Conservation (phyloP, 1,140 invertebrate genomes). For the Drosophila burlai region DNA sequence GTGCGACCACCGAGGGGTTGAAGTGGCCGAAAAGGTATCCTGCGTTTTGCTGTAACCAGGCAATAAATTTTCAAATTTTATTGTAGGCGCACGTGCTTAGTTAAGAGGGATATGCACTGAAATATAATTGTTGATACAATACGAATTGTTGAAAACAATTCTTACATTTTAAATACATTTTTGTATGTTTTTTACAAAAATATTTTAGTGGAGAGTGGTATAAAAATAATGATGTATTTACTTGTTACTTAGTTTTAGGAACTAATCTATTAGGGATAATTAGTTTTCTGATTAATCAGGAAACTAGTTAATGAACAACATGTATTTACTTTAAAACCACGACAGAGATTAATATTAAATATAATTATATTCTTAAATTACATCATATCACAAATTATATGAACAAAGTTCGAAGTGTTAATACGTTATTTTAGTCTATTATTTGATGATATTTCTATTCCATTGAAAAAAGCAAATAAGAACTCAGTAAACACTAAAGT, state of each 20-base stretch:
- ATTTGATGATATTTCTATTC: neutral
- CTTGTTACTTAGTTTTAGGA: too few relatives aligned
- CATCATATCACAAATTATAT: too few relatives aligned
- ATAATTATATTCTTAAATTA: too few relatives aligned
- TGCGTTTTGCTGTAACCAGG: constrained; percentile 26
- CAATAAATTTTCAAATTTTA: constrained; percentile 71
- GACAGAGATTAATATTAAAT: too few relatives aligned
- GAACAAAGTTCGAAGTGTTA: too few relatives aligned
- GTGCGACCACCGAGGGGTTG: constrained; percentile 20
- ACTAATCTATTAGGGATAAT: too few relatives aligned
- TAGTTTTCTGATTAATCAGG: too few relatives aligned
- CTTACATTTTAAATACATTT: neutral
- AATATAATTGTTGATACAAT: constrained; percentile 1
- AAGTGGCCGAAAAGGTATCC: constrained; percentile 44
- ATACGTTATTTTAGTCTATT: neutral
- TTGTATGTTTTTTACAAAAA: neutral
- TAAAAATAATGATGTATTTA: too few relatives aligned
- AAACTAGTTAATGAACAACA: too few relatives aligned
- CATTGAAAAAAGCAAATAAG: neutral
- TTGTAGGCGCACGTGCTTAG: constrained; percentile 64
- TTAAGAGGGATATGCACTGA: constrained; percentile 2
- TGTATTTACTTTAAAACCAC: too few relatives aligned
- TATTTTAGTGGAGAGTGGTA: neutral
- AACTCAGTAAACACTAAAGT: neutral
- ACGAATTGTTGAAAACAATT: too few relatives aligned